Base-by-base conservation (phyloP, 1,140 invertebrate genomes). In the Drosophila ironensis region DNA sequence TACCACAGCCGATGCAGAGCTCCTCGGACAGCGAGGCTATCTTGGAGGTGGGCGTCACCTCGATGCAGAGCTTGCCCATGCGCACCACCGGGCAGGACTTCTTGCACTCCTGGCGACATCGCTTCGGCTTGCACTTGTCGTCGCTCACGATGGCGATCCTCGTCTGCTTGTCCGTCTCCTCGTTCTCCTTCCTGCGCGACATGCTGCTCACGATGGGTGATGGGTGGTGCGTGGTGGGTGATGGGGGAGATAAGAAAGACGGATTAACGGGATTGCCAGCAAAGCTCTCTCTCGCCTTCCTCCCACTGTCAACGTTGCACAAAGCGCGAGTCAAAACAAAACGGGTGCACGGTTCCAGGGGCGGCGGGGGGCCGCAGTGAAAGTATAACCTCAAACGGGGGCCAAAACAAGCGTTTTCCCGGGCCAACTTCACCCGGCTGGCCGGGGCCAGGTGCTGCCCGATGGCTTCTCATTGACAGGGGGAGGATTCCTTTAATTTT, bases 51-150 rank as follows among this genome's bases (percentile, higher is more conserved):
- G 97, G 95, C 19, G 93, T 94, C 12, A 99, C 99, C 93, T 99
- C 98, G 88, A 99, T 99, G 91, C 99, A 99, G 12, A 99, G 93
- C 92, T 99, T 99, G 88, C 98, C 98, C 96, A 98, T 98, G 77
- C 98, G 93, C 35, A 99, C 98, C 42, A 99, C 98, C 4, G 98
- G 98, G 92, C 98, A 99, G 35, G 96, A 97, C 87, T 97, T 98
- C 90, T 99, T 99, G 91, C 99, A 99, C 90, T 99, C 98, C 91
- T 99, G 98, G 47, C 97, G 94, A 91, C 99, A 99, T 93, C 98
- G 93, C 91, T 99, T 99, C 0, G 99, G 99, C 91, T 99, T 99
- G 91, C 99, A 99, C 88, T 98, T 98, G 91, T 99, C 98, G 51
- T 95, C 94, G 91, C 97, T 99, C 38, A 99, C 98, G 88, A 99